Evolutionary conservation across 2,113 vertebrate species (phyloP), one percentile per base, ranked within the genome.

Genomic region (Cichladusa arquata): DNA sequence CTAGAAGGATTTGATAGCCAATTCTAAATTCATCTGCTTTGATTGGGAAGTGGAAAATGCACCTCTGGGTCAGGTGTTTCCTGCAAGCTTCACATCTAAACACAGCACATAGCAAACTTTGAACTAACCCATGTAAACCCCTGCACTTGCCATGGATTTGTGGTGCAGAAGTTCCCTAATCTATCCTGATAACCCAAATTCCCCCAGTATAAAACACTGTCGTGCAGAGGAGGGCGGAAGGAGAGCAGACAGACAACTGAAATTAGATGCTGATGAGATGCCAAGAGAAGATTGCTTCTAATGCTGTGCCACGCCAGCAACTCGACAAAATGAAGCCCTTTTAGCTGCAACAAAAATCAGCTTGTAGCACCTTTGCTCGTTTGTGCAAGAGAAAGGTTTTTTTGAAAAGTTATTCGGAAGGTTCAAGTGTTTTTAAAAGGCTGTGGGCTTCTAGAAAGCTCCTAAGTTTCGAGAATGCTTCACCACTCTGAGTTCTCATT

Each of bases 1-100:
- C 76, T 71, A 64, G 79, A 86, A 94, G n/a, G 71, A 80, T 94
- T 95, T 94, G 93, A 96, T 97, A 94, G 79, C 47, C 84, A 94
- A 94, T 91, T 92, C 80, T 95, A 91, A 96, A 96, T 92, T 91
- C 85, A 81, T 96, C 91, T 92, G 29, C 65, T 96, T 95, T 42
- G 22, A 86, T 13, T 87, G 62, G 82, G 56, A 96, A 96, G 93
- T 66, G 72, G 90, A 84, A 96, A 92, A 93, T 56, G 34, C 51
- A 83, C 28, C 62, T 92, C 77, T 78, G 79, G 77, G 89, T 82
- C 50, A 93, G 40, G 77, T 50, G 53, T 48, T 93, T 93, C 45
- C 71, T 76, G 47, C 40, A 92, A 79, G 79, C 56, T 94, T 83
- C 9, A 12, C 18, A 31, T 61, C 85, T 85, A 93, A 91, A 85